These are phyloP conservation scores for Agapornis roseicollis DNA, from an alignment of 2,113 vertebrate species.

Conservation along the genomic window DNA sequence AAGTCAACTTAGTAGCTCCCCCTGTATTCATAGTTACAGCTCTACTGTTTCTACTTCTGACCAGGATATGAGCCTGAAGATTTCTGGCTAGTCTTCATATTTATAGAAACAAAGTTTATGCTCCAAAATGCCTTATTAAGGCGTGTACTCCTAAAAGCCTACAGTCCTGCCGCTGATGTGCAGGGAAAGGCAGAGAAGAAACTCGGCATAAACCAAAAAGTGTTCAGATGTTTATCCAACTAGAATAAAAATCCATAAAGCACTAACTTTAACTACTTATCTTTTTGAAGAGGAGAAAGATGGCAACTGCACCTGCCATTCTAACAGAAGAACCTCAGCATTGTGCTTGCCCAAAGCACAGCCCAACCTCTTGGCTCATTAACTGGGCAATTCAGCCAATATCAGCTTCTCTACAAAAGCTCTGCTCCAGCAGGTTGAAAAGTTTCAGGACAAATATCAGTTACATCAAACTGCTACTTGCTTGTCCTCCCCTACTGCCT, in stretches of 20 bases:
- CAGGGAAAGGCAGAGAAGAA: background rate
- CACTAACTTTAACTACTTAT: background rate
- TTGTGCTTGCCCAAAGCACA: background rate
- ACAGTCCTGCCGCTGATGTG: background rate
- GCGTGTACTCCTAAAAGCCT: background rate
- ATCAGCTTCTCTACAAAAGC: background rate
- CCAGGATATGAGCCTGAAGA: background rate
- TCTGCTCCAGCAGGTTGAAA: background rate
- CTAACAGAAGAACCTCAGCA: background rate
- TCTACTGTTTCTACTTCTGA: background rate
- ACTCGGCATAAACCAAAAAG: background rate
- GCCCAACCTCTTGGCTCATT: background rate
- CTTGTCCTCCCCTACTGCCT: background rate
- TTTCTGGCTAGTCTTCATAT: background rate
- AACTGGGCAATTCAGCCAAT: background rate
- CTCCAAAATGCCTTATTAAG: slow-evolving; percentile 29
- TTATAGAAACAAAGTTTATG: background rate
- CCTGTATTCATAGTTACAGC: background rate
- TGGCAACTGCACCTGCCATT: background rate
- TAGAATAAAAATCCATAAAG: background rate
- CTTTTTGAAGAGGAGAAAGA: background rate
- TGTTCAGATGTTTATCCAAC: background rate
- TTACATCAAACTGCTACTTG: background rate
- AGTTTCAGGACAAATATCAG: background rate
- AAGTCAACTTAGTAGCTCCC: background rate